Evolutionary conservation across 1,140 invertebrate species (phyloP).

Genomic region (Brachionus paranguensis): DNA sequence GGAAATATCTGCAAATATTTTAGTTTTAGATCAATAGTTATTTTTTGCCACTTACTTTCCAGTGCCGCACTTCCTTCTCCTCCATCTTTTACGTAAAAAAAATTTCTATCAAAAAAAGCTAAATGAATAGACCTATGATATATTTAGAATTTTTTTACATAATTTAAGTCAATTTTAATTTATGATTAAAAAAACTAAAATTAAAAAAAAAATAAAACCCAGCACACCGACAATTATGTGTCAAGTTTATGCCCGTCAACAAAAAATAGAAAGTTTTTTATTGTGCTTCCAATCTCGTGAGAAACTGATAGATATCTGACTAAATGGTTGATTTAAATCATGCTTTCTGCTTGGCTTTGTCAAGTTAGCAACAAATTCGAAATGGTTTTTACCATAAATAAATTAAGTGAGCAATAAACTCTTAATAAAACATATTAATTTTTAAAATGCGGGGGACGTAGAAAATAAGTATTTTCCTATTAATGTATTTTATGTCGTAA

Average conservation of each 20-base stretch:
- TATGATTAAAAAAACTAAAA: background rate
- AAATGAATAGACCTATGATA: background rate
- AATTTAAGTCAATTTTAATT: background rate
- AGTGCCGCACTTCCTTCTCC: background rate
- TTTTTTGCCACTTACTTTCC: constrained; percentile 1
- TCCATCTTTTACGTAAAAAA: background rate
- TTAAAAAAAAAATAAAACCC: background rate
- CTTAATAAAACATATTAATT: background rate
- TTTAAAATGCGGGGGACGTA: background rate
- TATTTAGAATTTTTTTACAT: background rate
- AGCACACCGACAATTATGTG: constrained; percentile 12
- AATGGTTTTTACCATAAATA: background rate
- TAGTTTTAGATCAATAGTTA: background rate
- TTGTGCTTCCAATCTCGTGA: background rate
- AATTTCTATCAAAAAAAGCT: background rate
- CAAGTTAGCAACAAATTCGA: background rate
- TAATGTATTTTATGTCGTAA: background rate
- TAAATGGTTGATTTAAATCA: background rate
- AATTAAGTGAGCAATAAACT: constrained; percentile 3
- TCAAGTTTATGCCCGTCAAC: background rate
- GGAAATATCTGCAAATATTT: constrained; percentile 21
- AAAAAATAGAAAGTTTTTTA: background rate
- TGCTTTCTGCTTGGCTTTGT: background rate
- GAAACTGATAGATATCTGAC: background rate
- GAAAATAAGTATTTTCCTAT: background rate